Evolutionary conservation across 2,888 invertebrate genomes (phyloP), one percentile per base, ranked within the genome.

Genomic region (Dynastes grantii): DNA sequence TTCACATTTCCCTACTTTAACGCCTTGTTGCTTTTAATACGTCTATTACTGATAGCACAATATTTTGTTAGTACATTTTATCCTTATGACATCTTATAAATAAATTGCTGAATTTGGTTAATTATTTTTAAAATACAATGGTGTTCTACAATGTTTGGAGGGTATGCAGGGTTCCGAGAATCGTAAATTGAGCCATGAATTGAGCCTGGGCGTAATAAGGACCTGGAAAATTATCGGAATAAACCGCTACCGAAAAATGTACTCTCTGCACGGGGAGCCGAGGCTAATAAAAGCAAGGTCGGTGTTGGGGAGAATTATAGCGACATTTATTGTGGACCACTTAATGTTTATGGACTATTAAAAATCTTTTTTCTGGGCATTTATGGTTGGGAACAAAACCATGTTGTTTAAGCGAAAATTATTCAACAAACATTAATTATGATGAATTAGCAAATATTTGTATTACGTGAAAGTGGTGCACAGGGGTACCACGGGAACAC

Each of bases 331-430:
- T 45, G 40, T 22, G 40, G 13, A 65, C 65, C 32, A 45, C n/a
- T 65, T 65, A 45, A 65, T 65, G 40, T 65, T 65, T 65, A 65
- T 65, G 37, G 65, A 40, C 32, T 64, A n/a, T n/a, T 32, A 13
- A 5, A 55, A 55, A 45, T 45, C 45, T 8, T 45, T 45, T 45
- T 45, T 45, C 32, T 45, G 2, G 45, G 8, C 1, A 2, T 45
- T 11, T 8, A 45, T 8, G 1, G 45, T 11, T 2, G 11, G 45
- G 45, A 45, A 8, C 1, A 8, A 45, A 45, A 6, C 45, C 9
- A 45, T n/a, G 53, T 53, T 53, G n/a, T 9, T 53, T n/a, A 11
- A 3, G 53, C n/a, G 55, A n/a, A 55, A n/a, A n/a, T 55, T 55
- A 55, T 55, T 45, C 45, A 9, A 9, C 45, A 45, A 45, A 8